Evolutionary conservation across 1,140 invertebrate species (phyloP).

Genomic region (Popillia japonica): DNA sequence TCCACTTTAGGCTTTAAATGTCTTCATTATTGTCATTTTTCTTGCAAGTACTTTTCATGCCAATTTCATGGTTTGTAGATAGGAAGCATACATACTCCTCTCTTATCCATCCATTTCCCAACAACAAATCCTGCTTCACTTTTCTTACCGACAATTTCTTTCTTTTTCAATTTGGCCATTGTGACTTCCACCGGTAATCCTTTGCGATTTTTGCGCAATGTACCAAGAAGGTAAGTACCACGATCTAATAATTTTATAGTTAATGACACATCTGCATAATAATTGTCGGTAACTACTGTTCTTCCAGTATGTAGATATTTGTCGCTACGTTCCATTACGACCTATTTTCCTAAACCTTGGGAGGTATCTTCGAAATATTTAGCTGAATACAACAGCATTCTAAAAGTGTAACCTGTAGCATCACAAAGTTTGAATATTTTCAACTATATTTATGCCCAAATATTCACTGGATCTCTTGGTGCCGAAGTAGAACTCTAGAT

Average conservation of each 20-base stretch:
- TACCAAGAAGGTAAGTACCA: slow-evolving; percentile 51
- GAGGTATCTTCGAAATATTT: slow-evolving; percentile 10
- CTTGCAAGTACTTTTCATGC: slow-evolving; percentile 37
- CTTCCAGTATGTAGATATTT: slow-evolving; percentile 43
- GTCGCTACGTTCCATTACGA: slow-evolving; percentile 37
- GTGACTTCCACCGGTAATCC: slow-evolving; percentile 37
- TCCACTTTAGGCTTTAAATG: slow-evolving; percentile 43
- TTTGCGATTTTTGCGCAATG: slow-evolving; percentile 48
- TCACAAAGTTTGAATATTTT: too few species aligned
- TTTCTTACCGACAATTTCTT: slow-evolving; percentile 48
- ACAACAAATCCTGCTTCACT: slow-evolving; percentile 57
- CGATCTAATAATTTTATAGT: slow-evolving; percentile 48
- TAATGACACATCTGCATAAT: slow-evolving; percentile 49
- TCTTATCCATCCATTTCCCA: slow-evolving; percentile 61
- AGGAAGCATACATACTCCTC: slow-evolving; percentile 59
- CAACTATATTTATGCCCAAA: too few species aligned
- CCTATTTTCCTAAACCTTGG: neutral
- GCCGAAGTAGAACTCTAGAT: too few species aligned
- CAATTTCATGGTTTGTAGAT: slow-evolving; percentile 51
- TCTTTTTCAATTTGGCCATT: slow-evolving; percentile 48
- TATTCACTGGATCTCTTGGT: too few species aligned
- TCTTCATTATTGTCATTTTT: neutral
- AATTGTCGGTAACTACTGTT: slow-evolving; percentile 50
- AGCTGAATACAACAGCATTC: too few species aligned
- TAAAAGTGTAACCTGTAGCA: too few species aligned